phyloP scores from a whole-genome alignment of 1,140 invertebrate species.

The Drosophila micromelanica region DNA sequence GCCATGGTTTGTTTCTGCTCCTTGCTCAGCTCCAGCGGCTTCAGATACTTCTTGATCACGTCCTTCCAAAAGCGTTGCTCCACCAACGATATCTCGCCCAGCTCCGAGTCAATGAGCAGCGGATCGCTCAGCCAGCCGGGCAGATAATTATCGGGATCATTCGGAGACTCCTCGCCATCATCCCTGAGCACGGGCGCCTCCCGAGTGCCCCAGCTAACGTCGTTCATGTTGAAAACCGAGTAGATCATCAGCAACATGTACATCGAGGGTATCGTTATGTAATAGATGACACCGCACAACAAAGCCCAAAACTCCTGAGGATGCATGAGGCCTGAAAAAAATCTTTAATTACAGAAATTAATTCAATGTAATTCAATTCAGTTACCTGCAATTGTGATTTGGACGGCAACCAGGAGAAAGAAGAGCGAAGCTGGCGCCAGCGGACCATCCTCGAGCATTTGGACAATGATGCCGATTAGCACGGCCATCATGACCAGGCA shows the following conservation, averaged over 20 bases:
- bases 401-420: slow-evolving; percentile 87
- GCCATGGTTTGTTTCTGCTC: slow-evolving; percentile 86
- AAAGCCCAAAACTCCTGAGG: slow-evolving; percentile 93
- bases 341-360: too few relatives aligned
- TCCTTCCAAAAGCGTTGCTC: slow-evolving; percentile 91
- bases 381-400: slow-evolving; percentile 87
- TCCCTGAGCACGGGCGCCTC: slow-evolving; percentile 86
- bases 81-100: slow-evolving; percentile 86
- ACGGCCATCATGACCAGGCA: slow-evolving; percentile 97
- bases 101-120: slow-evolving; percentile 87
- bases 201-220: slow-evolving; percentile 95
- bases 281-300: slow-evolving; percentile 92
- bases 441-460: slow-evolving; percentile 92
- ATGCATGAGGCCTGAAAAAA: slow-evolving; percentile 87
- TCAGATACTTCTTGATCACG: slow-evolving; percentile 89
- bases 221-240: slow-evolving; percentile 95
- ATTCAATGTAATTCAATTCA: too few relatives aligned
- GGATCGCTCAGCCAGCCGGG: slow-evolving; percentile 90
- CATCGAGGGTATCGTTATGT: slow-evolving; percentile 96
- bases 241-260: slow-evolving; percentile 96
- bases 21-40: slow-evolving; percentile 88
- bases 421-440: slow-evolving; percentile 92
- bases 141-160: slow-evolving; percentile 62
- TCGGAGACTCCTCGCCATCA: slow-evolving; percentile 22
- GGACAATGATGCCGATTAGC: slow-evolving; percentile 92